These are phyloP conservation scores for Punctoribates punctum DNA, from an alignment of 2,888 invertebrate genomes.

Conservation along the genomic window DNA sequence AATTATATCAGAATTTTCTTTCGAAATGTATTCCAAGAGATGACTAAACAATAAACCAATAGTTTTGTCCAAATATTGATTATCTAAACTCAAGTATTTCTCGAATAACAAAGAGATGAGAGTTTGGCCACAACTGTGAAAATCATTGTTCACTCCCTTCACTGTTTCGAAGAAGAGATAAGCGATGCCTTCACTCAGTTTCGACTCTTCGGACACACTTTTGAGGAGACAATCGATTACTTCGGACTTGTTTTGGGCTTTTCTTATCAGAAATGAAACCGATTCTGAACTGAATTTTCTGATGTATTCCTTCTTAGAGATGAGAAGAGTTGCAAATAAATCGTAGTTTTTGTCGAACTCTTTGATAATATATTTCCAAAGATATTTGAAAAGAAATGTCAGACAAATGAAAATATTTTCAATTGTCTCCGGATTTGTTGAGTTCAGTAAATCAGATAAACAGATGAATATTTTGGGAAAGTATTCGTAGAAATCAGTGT, in stretches of 20 bases:
- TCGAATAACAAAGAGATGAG: conserved; percentile 34
- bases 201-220: conserved; percentile 64
- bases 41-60: conserved; percentile 9
- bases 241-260: conserved; percentile 68
- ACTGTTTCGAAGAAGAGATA: conserved; percentile 82
- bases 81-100: neutral
- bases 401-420: conserved; percentile 81
- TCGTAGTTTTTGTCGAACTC: conserved; percentile 49
- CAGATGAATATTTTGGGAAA: conserved; percentile 71
- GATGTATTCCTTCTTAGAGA: conserved; percentile 70
- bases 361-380: conserved; percentile 62
- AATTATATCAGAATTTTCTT: conserved; percentile 38
- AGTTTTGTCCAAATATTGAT: conserved; percentile 22
- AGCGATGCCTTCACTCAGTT: conserved; percentile 74
- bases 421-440: conserved; percentile 74
- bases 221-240: conserved; percentile 68
- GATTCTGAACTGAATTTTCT: conserved; percentile 92
- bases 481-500: conserved; percentile 80
- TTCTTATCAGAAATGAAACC: conserved; percentile 88
- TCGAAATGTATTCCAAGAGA: conserved; percentile 32
- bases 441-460: conserved; percentile 62
- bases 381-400: conserved; percentile 83
- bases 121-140: conserved; percentile 75
- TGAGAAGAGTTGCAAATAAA: conserved; percentile 34
- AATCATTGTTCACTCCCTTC: conserved; percentile 73